These are phyloP conservation scores for Lagodon rhomboides DNA, from an alignment of 2,797 vertebrate species.

Conservation along the genomic window DNA sequence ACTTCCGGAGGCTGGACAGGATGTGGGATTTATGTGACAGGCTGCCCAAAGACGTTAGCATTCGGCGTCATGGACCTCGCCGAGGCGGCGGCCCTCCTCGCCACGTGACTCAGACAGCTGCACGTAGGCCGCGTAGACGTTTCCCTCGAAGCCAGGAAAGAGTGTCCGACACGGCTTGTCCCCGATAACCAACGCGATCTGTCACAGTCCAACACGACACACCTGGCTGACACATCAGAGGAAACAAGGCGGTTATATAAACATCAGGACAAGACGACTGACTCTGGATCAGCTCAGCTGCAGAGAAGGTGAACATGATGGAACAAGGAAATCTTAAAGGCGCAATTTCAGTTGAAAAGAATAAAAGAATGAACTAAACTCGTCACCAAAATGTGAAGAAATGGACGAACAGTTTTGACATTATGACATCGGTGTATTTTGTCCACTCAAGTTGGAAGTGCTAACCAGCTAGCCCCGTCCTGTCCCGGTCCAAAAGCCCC, in stretches of 20 bases:
- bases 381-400: too few species aligned
- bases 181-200: constrained; percentile 48
- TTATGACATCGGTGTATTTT: too few species aligned
- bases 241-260: constrained; percentile 44
- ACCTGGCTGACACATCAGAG: constrained; percentile 58
- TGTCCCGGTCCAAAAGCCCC: too few species aligned
- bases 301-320: not conserved
- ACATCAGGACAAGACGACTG: not conserved
- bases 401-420: too few species aligned
- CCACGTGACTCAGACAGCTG: constrained; percentile 50
- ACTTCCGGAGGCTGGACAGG: constrained; percentile 62
- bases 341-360: too few species aligned
- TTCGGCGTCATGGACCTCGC: constrained; percentile 62
- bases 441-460: too few species aligned
- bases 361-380: too few species aligned
- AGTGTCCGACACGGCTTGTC: constrained; percentile 57
- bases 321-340: not conserved
- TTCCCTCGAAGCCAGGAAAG: constrained; percentile 33
- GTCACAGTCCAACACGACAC: constrained; percentile 55
- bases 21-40: constrained; percentile 82
- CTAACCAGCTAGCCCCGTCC: too few species aligned
- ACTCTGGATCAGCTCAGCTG: not conserved
- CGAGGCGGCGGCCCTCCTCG: constrained; percentile 43
- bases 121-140: constrained; percentile 21
- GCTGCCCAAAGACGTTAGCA: constrained; percentile 81